Evolutionary conservation across 2,797 vertebrate genomes (phyloP), one percentile per base, ranked within the genome.

Genomic region (Anableps anableps): DNA sequence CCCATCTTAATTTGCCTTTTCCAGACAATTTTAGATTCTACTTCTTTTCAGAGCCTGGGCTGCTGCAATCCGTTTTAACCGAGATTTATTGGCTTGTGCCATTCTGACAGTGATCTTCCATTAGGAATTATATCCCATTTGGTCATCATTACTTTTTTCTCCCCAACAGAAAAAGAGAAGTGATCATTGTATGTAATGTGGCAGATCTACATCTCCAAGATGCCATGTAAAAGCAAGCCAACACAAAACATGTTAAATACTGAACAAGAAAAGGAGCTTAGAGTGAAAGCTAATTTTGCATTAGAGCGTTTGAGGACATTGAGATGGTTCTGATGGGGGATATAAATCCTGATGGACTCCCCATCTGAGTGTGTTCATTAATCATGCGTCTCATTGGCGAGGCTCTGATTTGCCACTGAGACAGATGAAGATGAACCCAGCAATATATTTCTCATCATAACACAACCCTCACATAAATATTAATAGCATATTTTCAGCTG

Each of bases 381-480:
- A 94, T 93, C 93, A 93, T 86, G 89, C 82, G 83, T 93, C 94
- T 95, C 93, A 93, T 95, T 95, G 93, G 91, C 84, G 83, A 92
- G 86, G 84, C 90, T 91, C 92, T 94, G 93, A 95, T 94, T 93
- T 95, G 92, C 91, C 91, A 90, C 88, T 81, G 93, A 95, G 94
- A 95, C 92, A 93, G 94, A 95, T 94, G 93, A 95, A 95, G 92
- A 96, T 94, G 93, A 95, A 95, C 93, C 93, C 91, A 84, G 93
- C 93, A 94, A 95, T 95, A 95, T 95, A 96, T 96, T 95, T 94
- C 94, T 95, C 95, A 95, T 95, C 94, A 95, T 95, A 96, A 95
- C 93, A 94, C 93, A 95, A 92, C 90, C 91, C 91, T 93, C 92
- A 85, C 93, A 96, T 96, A 95, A 95, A 96, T 96, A 96, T 95